Base-by-base conservation (phyloP, 2,888 invertebrate genomes). In the Mechanitis messenoides region DNA sequence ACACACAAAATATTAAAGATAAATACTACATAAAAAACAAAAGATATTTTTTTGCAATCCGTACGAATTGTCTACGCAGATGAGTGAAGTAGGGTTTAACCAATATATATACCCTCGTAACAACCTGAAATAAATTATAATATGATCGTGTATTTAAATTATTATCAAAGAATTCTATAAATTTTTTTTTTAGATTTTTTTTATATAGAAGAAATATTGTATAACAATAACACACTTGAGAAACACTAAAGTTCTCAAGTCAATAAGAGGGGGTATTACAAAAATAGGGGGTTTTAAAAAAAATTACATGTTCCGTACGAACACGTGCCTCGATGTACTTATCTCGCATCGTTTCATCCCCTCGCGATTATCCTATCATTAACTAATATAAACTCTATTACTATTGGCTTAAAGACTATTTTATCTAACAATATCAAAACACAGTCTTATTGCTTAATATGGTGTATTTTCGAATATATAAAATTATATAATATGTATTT, bases 341-440 rank as follows among this genome's bases (percentile, higher is more conserved):
- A 87, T 83, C 78, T 74, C 87, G 87, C 86, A 80, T 78, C 78
- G 81, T 71, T 86, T 81, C 72, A 69, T 85, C 82, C 87, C 87
- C 87, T 70, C 63, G 61, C 55, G 60, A 58, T 46, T 38, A 54
- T 55, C 56, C 53, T 53, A 33, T 55, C 9, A 38, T 54, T 46
- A 58, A 53, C 62, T 46, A 42, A 60, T 45, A 66, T 56, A 61
- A 55, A 35, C 61, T 50, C 57, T 66, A 62, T 58, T 4, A 12
- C n/a, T 9, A 55, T 47, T 3, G 46, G 4, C 46, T 55, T 61
- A 63, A 61, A 55, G 55, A 31, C 33, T 28, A 59, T 38, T 53
- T 62, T 57, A 28, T 50, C 4, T 28, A 28, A 50, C 4, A 31
- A 3, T 35, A 6, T 35, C 35, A 3, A 5, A 20, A 5, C 5